Base-by-base conservation (phyloP, 1,140 invertebrate species). In the Trichonephila clavata region DNA sequence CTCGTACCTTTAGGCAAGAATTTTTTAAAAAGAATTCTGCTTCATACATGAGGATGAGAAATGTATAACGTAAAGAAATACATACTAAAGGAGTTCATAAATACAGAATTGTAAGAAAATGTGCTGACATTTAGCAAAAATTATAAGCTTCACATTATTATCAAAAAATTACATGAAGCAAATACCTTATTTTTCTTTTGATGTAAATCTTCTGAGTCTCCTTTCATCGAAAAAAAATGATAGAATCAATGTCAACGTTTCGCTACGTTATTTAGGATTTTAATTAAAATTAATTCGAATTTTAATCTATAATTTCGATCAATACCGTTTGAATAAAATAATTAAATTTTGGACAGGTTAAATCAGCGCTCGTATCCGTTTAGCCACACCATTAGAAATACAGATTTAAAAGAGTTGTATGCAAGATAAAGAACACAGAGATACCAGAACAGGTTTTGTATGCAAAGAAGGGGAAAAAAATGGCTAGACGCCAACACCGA, bases 381-480 rank as follows among this genome's bases (percentile, higher is more conserved):
- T 77, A 77, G 32, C 71, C 71, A 18, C 71, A 77, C 71, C 71
- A 39, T 32, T 77, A 27, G 27, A 32, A 77, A 27, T 6, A 77
- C 71, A 39, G 71, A 77, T 77, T 77, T 77, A 32, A 77, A 77
- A 77, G 32, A 24, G 21, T 27, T 32, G 27, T 77, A 77, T 32
- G 32, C 16, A 32, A 77, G 16, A 27, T 32, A 32, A 39, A 32
- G 27, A 77, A 77, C 27, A 77, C 13, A 18, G 27, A 39, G 27
- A 68, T 18, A 27, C 83, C 57, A 84, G 57, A 84, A 84, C 83
- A 84, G 83, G 83, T 84, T 84, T 84, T 84, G 71, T 84, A 59
- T 59, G 83, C 20, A 84, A 20, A 84, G 50, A n/a, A 27, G 21
- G 32, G 18, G 60, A 84, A 84, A 84, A 84, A 84, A 84, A 59